Evolutionary conservation across 2,888 invertebrate genomes (phyloP).

Genomic region (Cremastinae sp.): DNA sequence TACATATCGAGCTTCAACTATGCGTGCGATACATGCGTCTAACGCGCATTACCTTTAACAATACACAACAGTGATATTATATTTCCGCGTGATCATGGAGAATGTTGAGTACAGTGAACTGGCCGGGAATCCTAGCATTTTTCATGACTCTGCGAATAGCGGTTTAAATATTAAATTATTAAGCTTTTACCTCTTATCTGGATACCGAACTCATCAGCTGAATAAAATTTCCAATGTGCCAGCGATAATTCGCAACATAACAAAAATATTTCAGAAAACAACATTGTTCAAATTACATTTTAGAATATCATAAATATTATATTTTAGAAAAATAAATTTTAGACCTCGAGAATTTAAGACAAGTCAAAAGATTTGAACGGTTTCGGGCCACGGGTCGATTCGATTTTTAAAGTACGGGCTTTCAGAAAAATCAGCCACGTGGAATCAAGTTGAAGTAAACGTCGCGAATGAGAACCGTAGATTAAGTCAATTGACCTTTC

Average conservation of each 20-base stretch:
- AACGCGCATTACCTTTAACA: conserved; percentile 10
- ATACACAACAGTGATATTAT: conserved; percentile 15
- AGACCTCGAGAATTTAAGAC: no score
- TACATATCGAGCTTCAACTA: conserved; percentile 22
- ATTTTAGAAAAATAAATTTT: no score
- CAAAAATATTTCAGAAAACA: no score
- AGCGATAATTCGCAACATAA: no score
- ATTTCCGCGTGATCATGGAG: conserved; percentile 6
- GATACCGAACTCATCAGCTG: no score
- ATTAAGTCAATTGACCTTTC: conserved; percentile 60
- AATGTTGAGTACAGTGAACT: conserved; percentile 10
- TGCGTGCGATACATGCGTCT: conserved; percentile 29
- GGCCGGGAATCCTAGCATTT: no score
- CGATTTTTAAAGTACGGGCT: not conserved
- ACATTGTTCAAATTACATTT: no score
- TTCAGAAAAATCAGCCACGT: conserved; percentile 15
- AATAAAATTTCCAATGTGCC: no score
- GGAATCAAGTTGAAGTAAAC: conserved; percentile 34
- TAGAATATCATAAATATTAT: no score
- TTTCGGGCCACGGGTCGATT: not conserved
- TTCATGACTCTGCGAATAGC: no score
- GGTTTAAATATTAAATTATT: no score
- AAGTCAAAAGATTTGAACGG: no score
- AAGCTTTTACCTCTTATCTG: conserved; percentile 21
- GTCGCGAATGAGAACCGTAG: conserved; percentile 59